Percentiles rank a stretch among this genome's conserved stretches.
These are phyloP conservation scores for Camelus bactrianus DNA, from an alignment of 2,113 vertebrate species.

Conservation along the genomic window DNA sequence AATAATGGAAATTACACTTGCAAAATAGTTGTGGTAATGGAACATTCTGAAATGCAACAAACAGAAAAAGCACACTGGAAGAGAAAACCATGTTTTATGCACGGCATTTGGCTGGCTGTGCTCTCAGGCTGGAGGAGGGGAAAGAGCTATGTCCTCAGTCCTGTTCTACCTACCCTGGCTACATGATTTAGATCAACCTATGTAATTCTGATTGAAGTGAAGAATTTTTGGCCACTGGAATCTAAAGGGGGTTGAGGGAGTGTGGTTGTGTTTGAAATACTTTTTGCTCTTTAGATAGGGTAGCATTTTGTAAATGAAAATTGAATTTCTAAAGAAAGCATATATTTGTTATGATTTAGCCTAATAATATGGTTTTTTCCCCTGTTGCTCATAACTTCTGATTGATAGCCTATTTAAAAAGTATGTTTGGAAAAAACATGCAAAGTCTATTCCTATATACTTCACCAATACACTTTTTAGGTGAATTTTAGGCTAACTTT, in stretches of 20 bases:
- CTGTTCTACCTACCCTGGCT: background rate
- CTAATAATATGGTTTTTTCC: conserved; percentile 20
- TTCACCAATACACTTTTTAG: conserved; percentile 6
- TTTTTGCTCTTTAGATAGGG: conserved; percentile 24
- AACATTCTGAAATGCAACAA: conserved; percentile 51
- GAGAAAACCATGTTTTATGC: conserved; percentile 62
- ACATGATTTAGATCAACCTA: background rate
- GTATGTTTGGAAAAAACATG: background rate
- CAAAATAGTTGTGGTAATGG: conserved; percentile 52
- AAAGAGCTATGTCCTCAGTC: background rate
- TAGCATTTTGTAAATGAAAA: conserved; percentile 48
- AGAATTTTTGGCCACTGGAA: background rate
- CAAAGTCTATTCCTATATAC: background rate
- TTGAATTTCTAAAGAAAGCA: conserved; percentile 36
- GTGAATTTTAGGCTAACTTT: background rate
- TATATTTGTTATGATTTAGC: background rate
- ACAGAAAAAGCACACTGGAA: background rate
- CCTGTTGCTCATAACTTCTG: conserved; percentile 43
- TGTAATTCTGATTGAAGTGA: background rate
- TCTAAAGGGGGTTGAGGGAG: background rate
- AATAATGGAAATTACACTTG: conserved; percentile 66
- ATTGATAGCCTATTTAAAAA: background rate
- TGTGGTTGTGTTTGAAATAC: background rate
- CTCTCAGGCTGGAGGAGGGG: background rate
- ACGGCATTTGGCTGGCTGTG: background rate